phyloP scores from a whole-genome alignment of 2,797 vertebrate species.

The Acanthopagrus latus region DNA sequence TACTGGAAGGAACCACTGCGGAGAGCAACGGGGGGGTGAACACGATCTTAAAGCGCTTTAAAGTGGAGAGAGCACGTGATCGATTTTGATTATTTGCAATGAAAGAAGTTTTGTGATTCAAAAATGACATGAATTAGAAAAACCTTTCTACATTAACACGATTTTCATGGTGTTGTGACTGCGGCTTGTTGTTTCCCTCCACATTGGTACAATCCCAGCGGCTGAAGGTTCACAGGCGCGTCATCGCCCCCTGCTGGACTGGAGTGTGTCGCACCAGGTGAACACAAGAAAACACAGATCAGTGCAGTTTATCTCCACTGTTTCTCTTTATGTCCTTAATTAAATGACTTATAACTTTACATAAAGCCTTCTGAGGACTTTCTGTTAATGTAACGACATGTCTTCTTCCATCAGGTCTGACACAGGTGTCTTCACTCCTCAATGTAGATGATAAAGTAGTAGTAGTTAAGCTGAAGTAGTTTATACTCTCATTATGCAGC shows the following conservation, averaged over 20 bases:
- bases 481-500: too few species aligned
- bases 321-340: neutral
- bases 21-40: accelerated
- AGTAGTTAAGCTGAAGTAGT: too few species aligned
- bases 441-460: neutral
- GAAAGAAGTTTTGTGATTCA: neutral
- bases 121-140: accelerated
- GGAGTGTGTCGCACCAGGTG: neutral
- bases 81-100: accelerated
- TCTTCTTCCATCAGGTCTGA: neutral
- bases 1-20: slow-evolving; percentile 57
- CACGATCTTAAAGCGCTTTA: neutral
- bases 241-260: slow-evolving; percentile 16
- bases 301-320: too few species aligned
- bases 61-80: accelerated
- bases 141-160: neutral
- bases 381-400: too few species aligned
- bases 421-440: neutral
- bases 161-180: neutral
- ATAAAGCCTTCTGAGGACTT: neutral
- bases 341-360: neutral
- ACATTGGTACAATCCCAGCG: slow-evolving; percentile 44
- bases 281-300: too few species aligned
- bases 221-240: neutral
- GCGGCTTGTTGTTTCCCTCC: neutral